A percentile compares a stretch with the other conserved stretches of the same genome.
Evolutionary conservation across 2,888 invertebrate genomes (phyloP).

Genomic region (Athalia circularis): DNA sequence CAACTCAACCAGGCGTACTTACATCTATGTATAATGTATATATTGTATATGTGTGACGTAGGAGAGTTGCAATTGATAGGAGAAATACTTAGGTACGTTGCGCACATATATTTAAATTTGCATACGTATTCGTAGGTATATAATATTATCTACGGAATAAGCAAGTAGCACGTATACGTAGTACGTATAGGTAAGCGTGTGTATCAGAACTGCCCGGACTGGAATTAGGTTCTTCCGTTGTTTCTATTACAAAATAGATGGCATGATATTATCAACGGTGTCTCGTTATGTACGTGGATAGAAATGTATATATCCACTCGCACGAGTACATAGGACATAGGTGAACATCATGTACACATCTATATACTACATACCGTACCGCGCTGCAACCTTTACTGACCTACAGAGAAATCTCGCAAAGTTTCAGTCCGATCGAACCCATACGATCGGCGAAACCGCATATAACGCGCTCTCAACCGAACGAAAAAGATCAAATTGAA

Average conservation of each 20-base stretch:
- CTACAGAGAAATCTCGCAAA: neutral
- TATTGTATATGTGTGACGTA: neutral
- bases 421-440: no score
- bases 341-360: neutral
- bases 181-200: neutral
- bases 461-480: no score
- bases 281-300: conserved; percentile 5
- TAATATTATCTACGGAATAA: neutral
- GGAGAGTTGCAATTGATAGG: conserved; percentile 10
- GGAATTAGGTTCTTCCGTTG: conserved; percentile 73
- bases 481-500: neutral
- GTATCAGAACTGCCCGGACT: conserved; percentile 57
- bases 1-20: no score
- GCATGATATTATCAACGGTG: conserved; percentile 64
- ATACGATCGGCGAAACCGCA: no score
- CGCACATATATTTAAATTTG: neutral
- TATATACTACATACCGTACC: no score
- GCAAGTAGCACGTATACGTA: neutral
- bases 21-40: neutral
- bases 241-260: conserved; percentile 74
- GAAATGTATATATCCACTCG: neutral
- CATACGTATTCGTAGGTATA: neutral
- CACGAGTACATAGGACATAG: neutral
- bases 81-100: no score
- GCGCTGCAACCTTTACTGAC: conserved; percentile 26